Conservation (phyloP, 2,797 vertebrate genomes). For the Rhinophrynus dorsalis region DNA sequence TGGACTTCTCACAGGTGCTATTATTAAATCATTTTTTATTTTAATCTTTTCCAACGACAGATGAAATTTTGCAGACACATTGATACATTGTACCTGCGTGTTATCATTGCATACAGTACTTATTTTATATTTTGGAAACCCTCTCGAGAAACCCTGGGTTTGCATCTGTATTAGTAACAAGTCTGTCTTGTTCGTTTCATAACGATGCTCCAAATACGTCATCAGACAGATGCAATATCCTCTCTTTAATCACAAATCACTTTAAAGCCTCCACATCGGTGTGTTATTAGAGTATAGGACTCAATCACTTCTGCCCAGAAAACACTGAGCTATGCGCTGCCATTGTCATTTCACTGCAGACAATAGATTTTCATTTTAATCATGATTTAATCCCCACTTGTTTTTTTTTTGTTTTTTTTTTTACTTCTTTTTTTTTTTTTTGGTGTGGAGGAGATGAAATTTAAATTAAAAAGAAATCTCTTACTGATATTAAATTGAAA, state of each 20-base stretch:
- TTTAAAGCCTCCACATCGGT: background rate
- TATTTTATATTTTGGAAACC: no score
- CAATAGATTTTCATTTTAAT: constrained; percentile 6
- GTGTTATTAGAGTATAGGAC: background rate
- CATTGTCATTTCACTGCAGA: background rate
- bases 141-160: no score
- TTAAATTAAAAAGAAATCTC: background rate
- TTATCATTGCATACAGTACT: no score
- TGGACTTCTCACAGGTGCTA: no score
- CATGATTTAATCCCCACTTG: constrained; percentile 31
- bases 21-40: no score
- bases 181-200: no score
- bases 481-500: constrained; percentile 16
- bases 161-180: no score
- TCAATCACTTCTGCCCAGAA: constrained; percentile 17
- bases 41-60: no score
- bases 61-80: no score
- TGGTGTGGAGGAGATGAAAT: constrained; percentile 14
- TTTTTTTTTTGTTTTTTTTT: no score
- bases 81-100: no score
- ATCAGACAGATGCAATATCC: constrained; percentile 10
- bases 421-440: background rate
- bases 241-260: constrained; percentile 6
- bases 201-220: no score
- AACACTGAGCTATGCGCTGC: background rate